phyloP scores from a whole-genome alignment of 2,888 invertebrate genomes.

The Sceliomorpha sp. region DNA sequence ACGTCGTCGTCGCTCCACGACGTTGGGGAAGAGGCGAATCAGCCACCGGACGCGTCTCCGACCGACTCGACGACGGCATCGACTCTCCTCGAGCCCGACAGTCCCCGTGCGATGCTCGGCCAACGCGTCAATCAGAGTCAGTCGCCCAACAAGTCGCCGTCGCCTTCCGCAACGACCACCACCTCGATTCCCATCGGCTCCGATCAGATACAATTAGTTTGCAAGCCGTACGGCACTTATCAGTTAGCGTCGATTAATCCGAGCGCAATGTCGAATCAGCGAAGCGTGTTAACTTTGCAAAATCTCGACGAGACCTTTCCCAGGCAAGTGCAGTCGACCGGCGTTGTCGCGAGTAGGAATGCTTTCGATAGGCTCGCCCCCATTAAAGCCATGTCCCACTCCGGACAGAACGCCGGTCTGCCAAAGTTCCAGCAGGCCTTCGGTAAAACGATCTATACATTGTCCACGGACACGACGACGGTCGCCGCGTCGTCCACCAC shows the following conservation, averaged over 20 bases:
- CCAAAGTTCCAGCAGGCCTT: slow-evolving; percentile 91
- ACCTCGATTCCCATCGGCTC: slow-evolving; percentile 65
- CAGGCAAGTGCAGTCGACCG: slow-evolving; percentile 65
- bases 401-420: slow-evolving; percentile 79
- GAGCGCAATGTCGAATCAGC: slow-evolving; percentile 63
- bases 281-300: slow-evolving; percentile 70
- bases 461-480: slow-evolving; percentile 67
- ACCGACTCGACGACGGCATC: slow-evolving; percentile 67
- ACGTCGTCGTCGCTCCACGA: slow-evolving; percentile 72
- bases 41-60: slow-evolving; percentile 72
- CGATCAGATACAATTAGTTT: slow-evolving; percentile 73
- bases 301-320: slow-evolving; percentile 72
- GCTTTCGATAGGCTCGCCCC: slow-evolving; percentile 66
- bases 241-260: slow-evolving; percentile 72
- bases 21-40: slow-evolving; percentile 75
- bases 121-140: slow-evolving; percentile 63
- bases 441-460: slow-evolving; percentile 85
- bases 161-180: slow-evolving; percentile 60
- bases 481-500: slow-evolving; percentile 60
- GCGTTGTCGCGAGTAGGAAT: too few species aligned
- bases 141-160: slow-evolving; percentile 73
- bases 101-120: slow-evolving; percentile 58
- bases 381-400: slow-evolving; percentile 59
- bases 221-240: slow-evolving; percentile 75
- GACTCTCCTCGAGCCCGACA: slow-evolving; percentile 65